Conservation (phyloP, 2,113 vertebrate genomes). For the Stictonetta naevosa region DNA sequence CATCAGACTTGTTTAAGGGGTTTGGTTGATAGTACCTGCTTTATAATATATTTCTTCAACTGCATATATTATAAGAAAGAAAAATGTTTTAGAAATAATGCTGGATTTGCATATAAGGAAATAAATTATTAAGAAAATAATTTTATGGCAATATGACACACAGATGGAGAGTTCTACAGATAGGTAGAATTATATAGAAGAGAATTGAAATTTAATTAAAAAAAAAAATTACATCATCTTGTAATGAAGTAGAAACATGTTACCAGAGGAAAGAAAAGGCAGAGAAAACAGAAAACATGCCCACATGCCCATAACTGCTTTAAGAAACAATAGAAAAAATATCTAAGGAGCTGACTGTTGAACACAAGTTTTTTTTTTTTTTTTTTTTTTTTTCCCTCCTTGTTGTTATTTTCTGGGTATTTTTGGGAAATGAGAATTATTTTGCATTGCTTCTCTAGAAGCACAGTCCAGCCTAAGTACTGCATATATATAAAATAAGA, state of each 20-base stretch:
- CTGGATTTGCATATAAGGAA: background rate
- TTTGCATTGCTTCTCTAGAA: background rate
- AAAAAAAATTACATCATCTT: background rate
- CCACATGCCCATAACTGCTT: rapidly evolving
- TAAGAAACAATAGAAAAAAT: background rate
- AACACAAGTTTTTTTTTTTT: background rate
- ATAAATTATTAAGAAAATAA: background rate
- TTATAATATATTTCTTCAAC: background rate
- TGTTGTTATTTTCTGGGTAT: background rate
- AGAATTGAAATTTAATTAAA: background rate
- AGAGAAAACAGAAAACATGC: background rate
- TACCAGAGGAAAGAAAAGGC: background rate
- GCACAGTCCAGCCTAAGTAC: background rate
- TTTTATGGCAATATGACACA: background rate
- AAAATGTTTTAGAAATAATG: background rate
- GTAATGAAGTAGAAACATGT: background rate
- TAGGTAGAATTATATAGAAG: background rate
- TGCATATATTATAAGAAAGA: background rate
- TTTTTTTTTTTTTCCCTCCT: no score
- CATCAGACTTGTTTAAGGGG: background rate
- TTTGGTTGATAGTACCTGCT: background rate
- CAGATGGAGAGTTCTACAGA: background rate
- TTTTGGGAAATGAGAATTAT: background rate
- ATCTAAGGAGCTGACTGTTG: background rate
- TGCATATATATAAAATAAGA: background rate